phyloP scores from a whole-genome alignment of 2,113 vertebrate species.

The Tachuris rubrigastra region DNA sequence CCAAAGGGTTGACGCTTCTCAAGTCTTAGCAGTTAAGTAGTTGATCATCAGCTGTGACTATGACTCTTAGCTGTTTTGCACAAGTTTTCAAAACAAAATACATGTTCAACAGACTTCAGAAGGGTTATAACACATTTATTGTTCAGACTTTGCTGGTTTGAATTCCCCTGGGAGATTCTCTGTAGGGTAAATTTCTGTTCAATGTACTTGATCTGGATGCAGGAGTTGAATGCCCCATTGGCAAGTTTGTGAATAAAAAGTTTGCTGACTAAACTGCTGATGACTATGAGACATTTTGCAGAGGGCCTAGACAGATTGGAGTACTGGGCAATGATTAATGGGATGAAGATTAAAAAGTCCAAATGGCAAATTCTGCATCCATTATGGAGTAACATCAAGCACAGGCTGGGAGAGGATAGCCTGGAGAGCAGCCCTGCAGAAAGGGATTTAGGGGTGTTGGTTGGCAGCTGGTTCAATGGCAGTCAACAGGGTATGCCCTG shows the following conservation, averaged over 20 bases:
- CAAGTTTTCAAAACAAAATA: neutral
- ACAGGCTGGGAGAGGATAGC: neutral
- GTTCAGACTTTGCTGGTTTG: neutral
- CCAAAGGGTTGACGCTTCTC: neutral
- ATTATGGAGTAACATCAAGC: neutral
- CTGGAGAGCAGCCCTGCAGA: neutral
- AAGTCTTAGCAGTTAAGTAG: neutral
- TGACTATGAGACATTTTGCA: neutral
- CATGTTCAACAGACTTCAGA: neutral
- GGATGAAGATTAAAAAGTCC: neutral
- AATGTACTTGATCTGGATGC: neutral
- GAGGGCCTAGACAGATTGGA: neutral
- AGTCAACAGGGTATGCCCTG: neutral
- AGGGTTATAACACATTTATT: neutral
- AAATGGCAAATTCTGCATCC: neutral
- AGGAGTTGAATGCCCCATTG: rapidly evolving
- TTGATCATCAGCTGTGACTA: neutral
- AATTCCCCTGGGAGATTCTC: neutral
- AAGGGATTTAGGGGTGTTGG: neutral
- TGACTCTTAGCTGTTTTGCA: neutral
- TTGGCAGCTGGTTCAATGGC: neutral
- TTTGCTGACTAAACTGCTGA: neutral
- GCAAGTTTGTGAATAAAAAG: too few relatives aligned
- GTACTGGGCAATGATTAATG: neutral
- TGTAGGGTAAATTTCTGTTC: neutral